Evolutionary conservation across 2,797 vertebrate species (phyloP).

Genomic region (Cossypha heuglini): DNA sequence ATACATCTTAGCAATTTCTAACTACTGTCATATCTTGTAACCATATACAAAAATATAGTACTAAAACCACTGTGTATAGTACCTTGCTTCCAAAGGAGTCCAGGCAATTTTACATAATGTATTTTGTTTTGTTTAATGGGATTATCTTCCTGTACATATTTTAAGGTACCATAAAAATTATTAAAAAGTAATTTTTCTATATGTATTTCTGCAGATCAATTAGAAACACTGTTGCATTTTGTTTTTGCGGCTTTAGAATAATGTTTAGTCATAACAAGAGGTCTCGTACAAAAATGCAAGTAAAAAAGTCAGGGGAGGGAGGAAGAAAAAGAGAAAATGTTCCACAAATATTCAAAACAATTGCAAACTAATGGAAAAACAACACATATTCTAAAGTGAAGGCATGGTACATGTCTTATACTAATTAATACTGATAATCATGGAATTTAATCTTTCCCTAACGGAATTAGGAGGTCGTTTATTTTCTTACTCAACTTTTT

Average conservation of each 20-base stretch:
- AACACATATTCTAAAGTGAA: background rate
- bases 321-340: background rate
- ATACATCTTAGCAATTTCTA: background rate
- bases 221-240: background rate
- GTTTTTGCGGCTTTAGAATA: background rate
- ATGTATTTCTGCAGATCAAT: background rate
- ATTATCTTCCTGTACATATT: background rate
- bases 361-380: background rate
- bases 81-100: background rate
- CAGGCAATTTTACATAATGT: background rate
- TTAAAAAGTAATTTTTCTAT: background rate
- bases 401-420: background rate
- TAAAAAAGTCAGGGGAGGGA: accelerated
- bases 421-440: background rate
- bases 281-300: background rate
- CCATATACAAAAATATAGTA: background rate
- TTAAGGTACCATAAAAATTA: background rate
- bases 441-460: background rate
- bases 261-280: background rate
- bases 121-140: background rate
- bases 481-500: background rate
- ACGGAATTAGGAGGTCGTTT: background rate
- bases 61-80: background rate
- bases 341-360: background rate
- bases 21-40: background rate